Evolutionary conservation across 2,113 vertebrate genomes (phyloP).

Genomic region (Gobio gobio): DNA sequence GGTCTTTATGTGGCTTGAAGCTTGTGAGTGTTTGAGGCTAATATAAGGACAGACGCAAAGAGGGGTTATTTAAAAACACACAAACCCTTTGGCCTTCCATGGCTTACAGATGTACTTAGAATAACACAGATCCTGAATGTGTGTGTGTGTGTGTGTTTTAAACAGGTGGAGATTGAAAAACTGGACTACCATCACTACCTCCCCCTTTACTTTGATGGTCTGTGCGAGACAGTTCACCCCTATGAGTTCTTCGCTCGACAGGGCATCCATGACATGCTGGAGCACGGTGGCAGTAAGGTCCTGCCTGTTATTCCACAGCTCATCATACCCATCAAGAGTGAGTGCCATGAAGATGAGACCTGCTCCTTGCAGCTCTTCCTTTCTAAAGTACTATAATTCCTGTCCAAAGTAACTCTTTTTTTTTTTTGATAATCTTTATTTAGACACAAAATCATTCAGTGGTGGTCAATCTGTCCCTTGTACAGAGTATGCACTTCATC

Average conservation of each 20-base stretch:
- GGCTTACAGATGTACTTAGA: neutral
- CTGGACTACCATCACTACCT: conserved; percentile 92
- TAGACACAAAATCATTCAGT: neutral
- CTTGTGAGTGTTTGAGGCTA: conserved; percentile 19
- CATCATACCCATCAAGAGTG: conserved; percentile 93
- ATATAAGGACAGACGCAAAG: conserved; percentile 27
- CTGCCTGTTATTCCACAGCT: conserved; percentile 91
- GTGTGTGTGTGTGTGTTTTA: conserved; percentile 42
- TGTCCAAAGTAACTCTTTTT: neutral
- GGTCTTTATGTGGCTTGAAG: neutral
- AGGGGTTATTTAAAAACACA: conserved; percentile 35
- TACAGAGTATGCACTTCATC: neutral
- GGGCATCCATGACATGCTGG: conserved; percentile 92
- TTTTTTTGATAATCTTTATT: neutral
- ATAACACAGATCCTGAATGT: conserved; percentile 19
- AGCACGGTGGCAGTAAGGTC: conserved; percentile 89
- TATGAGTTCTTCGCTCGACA: conserved; percentile 93
- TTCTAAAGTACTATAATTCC: no score
- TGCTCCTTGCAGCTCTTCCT: no score
- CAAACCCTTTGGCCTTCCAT: conserved; percentile 22
- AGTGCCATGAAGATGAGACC: conserved; percentile 56
- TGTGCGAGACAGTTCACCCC: conserved; percentile 89
- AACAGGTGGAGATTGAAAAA: conserved; percentile 88
- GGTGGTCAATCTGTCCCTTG: neutral
- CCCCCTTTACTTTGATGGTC: conserved; percentile 92